These are phyloP conservation scores for Drosophila kurseongensis DNA, from an alignment of 1,140 invertebrate species.

Conservation along the genomic window DNA sequence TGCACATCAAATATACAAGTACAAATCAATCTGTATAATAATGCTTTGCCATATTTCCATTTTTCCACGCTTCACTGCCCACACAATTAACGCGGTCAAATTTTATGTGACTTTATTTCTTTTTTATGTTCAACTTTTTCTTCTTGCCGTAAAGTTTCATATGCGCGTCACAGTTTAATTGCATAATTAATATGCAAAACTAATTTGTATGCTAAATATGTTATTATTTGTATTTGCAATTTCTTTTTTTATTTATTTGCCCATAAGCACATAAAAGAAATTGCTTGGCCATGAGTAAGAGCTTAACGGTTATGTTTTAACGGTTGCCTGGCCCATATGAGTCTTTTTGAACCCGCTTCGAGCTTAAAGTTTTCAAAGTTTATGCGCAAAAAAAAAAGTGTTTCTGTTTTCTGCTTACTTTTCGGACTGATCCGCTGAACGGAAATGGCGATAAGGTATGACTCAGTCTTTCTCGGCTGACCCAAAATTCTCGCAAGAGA, in stretches of 20 bases:
- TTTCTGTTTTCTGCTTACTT: conserved; percentile 20
- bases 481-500: conserved; percentile 19
- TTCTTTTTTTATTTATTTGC: conserved; percentile 26
- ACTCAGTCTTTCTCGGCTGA: conserved; percentile 42
- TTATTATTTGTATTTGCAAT: conserved; percentile 23
- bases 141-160: not conserved
- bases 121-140: conserved; percentile 13
- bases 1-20: no score
- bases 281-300: conserved; percentile 45
- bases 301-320: conserved; percentile 39
- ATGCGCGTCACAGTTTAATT: conserved; percentile 53
- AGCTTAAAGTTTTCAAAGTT: conserved; percentile 21
- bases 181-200: conserved; percentile 70
- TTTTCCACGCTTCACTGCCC: not conserved
- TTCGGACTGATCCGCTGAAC: conserved; percentile 46
- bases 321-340: conserved; percentile 40
- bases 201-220: conserved; percentile 75
- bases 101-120: conserved; percentile 11
- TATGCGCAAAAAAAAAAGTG: conserved; percentile 10
- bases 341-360: conserved; percentile 61
- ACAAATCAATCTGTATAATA: conserved; percentile 13
- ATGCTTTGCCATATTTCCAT: conserved; percentile 1
- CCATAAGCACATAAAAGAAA: conserved; percentile 22
- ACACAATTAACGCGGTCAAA: conserved; percentile 13
- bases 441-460: conserved; percentile 27